Percentiles rank a stretch among this genome's conserved stretches.
Conservation (phyloP, 2,888 invertebrate species). For the Chloromyia formosa region DNA sequence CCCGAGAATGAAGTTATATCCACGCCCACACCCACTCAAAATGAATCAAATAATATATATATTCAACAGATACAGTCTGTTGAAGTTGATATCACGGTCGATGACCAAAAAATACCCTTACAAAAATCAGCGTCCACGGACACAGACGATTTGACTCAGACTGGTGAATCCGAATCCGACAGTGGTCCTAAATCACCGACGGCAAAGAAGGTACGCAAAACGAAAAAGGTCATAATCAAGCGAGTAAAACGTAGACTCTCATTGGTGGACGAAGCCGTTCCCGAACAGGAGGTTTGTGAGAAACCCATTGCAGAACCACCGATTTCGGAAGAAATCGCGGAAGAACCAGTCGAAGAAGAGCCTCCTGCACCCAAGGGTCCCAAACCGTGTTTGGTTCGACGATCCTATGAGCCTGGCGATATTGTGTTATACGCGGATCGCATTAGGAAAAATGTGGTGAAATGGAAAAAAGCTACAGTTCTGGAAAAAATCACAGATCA, state of each 20-base stretch:
- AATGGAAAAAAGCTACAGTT: conserved; percentile 60
- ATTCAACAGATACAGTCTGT: too few species aligned
- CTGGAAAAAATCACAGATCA: conserved; percentile 62
- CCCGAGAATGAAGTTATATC: background rate
- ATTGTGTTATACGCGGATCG: conserved; percentile 61
- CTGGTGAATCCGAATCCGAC: conserved; percentile 48
- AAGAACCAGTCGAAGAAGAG: conserved; percentile 50
- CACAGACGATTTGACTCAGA: background rate
- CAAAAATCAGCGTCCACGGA: background rate
- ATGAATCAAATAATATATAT: background rate
- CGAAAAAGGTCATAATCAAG: conserved; percentile 60
- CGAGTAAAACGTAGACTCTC: conserved; percentile 61
- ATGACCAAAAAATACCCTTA: background rate
- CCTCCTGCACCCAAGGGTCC: conserved; percentile 19
- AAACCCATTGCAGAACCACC: conserved; percentile 57
- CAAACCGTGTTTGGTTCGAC: conserved; percentile 59
- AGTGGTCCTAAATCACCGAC: conserved; percentile 25
- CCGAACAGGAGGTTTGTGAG: conserved; percentile 60
- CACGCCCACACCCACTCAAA: background rate
- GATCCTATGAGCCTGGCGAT: conserved; percentile 60
- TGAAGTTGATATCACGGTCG: too few species aligned
- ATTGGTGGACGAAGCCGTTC: conserved; percentile 51
- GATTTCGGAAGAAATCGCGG: conserved; percentile 49
- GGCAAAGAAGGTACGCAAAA: conserved; percentile 54
- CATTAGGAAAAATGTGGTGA: conserved; percentile 58